phyloP scores from a whole-genome alignment of 2,888 invertebrate genomes.

The Xanthorhoe designata region DNA sequence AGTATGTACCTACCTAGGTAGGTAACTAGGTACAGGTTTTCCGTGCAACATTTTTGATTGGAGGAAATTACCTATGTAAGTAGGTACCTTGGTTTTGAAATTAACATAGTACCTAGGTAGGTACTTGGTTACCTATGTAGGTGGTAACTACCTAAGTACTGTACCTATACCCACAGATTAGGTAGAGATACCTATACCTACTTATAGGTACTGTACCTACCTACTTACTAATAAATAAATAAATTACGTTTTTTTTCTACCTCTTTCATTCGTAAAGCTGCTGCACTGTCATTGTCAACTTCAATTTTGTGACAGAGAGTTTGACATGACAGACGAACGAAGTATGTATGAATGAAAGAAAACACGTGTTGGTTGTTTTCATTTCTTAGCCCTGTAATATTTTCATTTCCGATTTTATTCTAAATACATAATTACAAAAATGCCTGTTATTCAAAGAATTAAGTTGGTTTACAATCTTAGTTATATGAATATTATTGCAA shows the following conservation, averaged over 20 bases:
- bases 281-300: not conserved
- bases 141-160: too few species aligned
- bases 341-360: not conserved
- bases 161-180: too few species aligned
- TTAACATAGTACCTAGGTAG: too few species aligned
- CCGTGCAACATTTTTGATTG: not conserved
- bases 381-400: not conserved
- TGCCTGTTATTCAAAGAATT: conserved; percentile 76
- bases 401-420: not conserved
- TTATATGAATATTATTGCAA: not conserved
- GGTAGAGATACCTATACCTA: too few species aligned
- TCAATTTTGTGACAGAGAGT: not conserved
- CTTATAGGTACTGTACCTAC: too few species aligned
- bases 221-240: too few species aligned
- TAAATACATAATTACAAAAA: conserved; percentile 37
- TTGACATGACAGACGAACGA: not conserved
- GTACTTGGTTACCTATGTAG: too few species aligned
- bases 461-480: conserved; percentile 55
- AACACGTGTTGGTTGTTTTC: not conserved
- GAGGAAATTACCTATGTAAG: too few species aligned
- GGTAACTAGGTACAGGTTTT: too few species aligned
- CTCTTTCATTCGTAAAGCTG: not conserved
- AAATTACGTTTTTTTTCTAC: too few species aligned
- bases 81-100: too few species aligned
- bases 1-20: too few species aligned